A percentile compares a stretch with the other conserved stretches of the same genome.
These are phyloP conservation scores for Myotis pilosus DNA, from an alignment of 2,797 vertebrate species.

Conservation along the genomic window DNA sequence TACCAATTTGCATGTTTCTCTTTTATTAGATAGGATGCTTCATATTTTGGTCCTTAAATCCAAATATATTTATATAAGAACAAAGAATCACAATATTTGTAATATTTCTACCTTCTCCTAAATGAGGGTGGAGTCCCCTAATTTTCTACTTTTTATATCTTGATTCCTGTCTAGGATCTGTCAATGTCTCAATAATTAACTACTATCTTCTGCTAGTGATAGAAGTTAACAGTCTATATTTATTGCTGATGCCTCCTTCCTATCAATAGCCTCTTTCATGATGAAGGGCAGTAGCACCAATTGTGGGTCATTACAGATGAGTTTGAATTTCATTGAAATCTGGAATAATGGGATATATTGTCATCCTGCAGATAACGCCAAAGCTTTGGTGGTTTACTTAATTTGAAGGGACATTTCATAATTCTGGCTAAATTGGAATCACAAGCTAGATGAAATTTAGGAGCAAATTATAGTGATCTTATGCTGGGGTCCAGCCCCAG, in stretches of 20 bases:
- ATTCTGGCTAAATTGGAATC: conserved; percentile 75
- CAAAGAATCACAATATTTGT: not conserved
- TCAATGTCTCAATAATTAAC: conserved; percentile 31
- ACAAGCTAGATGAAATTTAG: conserved; percentile 72
- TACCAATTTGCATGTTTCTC: no score
- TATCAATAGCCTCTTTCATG: conserved; percentile 26
- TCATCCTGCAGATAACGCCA: conserved; percentile 19
- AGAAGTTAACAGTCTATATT: conserved; percentile 46
- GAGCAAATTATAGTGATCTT: conserved; percentile 64
- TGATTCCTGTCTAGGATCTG: not conserved
- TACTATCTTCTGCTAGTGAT: not conserved
- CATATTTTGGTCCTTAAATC: not conserved
- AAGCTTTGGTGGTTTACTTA: conserved; percentile 60
- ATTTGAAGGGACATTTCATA: conserved; percentile 78
- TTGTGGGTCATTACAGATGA: conserved; percentile 13
- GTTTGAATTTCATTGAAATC: conserved; percentile 45
- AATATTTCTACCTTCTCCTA: not conserved
- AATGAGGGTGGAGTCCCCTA: not conserved
- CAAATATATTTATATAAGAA: not conserved
- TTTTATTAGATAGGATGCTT: not conserved
- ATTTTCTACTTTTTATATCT: not conserved
- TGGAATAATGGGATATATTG: conserved; percentile 59
- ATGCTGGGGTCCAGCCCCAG: no score
- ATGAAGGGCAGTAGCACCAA: conserved; percentile 21
- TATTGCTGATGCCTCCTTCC: conserved; percentile 27